A percentile compares a stretch with the other conserved stretches of the same genome.
phyloP scores from a whole-genome alignment of 2,888 invertebrate species.

The Seira musarum region DNA sequence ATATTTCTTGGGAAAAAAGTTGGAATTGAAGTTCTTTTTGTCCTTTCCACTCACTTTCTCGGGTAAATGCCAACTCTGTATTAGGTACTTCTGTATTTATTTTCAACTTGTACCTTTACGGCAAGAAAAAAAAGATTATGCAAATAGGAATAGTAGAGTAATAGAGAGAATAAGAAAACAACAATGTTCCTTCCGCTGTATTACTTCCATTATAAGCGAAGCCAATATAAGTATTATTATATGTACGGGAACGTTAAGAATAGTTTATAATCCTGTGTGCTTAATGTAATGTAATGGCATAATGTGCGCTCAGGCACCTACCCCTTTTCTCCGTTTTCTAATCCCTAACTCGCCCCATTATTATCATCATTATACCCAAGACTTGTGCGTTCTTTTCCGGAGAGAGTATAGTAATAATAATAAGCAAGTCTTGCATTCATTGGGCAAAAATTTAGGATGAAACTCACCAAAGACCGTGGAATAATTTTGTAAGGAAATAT shows the following conservation, averaged over 20 bases:
- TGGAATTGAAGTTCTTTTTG: slow-evolving; percentile 22
- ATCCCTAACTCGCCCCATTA: slow-evolving; percentile 63
- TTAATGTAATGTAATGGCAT: slow-evolving; percentile 65
- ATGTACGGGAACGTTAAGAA: background rate
- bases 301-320: slow-evolving; percentile 65
- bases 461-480: slow-evolving; percentile 56
- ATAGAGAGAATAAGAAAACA: slow-evolving; percentile 2
- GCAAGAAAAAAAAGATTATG: slow-evolving; percentile 17
- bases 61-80: too few species aligned
- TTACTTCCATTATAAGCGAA: background rate
- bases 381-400: too few species aligned
- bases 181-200: slow-evolving; percentile 21
- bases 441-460: slow-evolving; percentile 34
- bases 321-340: slow-evolving; percentile 54
- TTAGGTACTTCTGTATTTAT: slow-evolving; percentile 26
- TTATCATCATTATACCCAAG: slow-evolving; percentile 45
- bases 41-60: too few species aligned
- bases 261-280: slow-evolving; percentile 45
- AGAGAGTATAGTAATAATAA: too few species aligned
- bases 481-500: background rate
- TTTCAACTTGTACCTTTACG: slow-evolving; percentile 12
- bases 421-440: background rate
- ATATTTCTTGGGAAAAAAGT: slow-evolving; percentile 12
- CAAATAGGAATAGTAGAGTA: slow-evolving; percentile 28
- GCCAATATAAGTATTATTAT: slow-evolving; percentile 13